phyloP scores from a whole-genome alignment of 23 tunicate genomes.

The Styela clava region DNA sequence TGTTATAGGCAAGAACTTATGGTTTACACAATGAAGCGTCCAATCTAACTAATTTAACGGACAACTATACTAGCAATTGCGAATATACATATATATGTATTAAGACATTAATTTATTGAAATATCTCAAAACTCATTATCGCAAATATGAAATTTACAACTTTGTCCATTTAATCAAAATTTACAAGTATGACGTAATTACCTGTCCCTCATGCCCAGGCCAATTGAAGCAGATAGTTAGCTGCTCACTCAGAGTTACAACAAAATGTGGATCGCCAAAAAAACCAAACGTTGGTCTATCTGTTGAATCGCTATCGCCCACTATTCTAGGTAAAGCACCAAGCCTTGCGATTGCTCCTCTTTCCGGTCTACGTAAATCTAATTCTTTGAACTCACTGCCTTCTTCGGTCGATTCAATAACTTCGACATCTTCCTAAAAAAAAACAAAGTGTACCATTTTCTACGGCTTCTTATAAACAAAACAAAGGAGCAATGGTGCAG shows the following conservation, averaged over 20 bases:
- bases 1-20: no score
- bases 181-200: not conserved
- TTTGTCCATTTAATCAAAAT: no score
- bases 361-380: not conserved
- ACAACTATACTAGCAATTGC: no score
- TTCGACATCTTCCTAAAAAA: not conserved
- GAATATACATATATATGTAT: no score
- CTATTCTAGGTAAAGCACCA: not conserved
- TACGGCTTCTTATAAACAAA: conserved; percentile 7
- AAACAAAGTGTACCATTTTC: not conserved
- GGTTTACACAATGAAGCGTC: no score
- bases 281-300: conserved; percentile 8
- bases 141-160: no score
- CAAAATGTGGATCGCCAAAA: conserved; percentile 54
- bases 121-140: no score
- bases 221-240: conserved; percentile 51
- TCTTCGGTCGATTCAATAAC: not conserved
- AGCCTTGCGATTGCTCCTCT: not conserved
- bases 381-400: not conserved
- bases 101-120: no score
- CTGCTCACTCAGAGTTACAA: conserved; percentile 24
- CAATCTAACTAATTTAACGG: no score
- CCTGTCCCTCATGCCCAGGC: conserved; percentile 34
- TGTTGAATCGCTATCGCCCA: not conserved
- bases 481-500: no score